Conservation (phyloP, 2,888 invertebrate species). For the Tromatobia lineatoria region DNA sequence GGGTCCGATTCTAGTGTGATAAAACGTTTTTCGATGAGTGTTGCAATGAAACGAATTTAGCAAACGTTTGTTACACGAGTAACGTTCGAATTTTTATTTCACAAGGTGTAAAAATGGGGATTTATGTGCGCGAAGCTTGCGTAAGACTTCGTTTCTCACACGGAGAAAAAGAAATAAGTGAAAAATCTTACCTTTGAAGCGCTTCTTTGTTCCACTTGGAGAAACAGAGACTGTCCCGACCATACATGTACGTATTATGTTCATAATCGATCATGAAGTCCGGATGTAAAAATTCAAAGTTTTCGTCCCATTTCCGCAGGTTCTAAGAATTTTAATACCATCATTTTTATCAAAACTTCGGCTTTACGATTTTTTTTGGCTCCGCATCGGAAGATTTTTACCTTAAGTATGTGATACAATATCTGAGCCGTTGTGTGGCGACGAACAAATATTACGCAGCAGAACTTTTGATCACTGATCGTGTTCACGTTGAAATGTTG, state of each 20-base stretch:
- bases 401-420: slow-evolving; percentile 89
- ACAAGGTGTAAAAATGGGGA: too few species aligned
- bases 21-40: too few species aligned
- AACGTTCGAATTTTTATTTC: too few species aligned
- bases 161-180: too few species aligned
- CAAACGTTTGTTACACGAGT: too few species aligned
- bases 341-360: not conserved
- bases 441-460: slow-evolving; percentile 91
- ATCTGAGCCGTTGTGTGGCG: slow-evolving; percentile 92
- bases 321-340: slow-evolving; percentile 71
- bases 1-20: too few species aligned
- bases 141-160: too few species aligned
- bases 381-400: slow-evolving; percentile 70
- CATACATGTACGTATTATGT: slow-evolving; percentile 87
- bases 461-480: slow-evolving; percentile 86
- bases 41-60: too few species aligned
- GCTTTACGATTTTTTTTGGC: not conserved
- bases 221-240: slow-evolving; percentile 87
- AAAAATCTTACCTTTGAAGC: slow-evolving; percentile 84
- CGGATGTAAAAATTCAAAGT: slow-evolving; percentile 88
- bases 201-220: slow-evolving; percentile 87
- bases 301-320: slow-evolving; percentile 81
- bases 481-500: slow-evolving; percentile 86
- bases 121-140: too few species aligned
- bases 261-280: slow-evolving; percentile 92